Evolutionary conservation across 2,797 vertebrate genomes (phyloP).

Genomic region (Channallabes apus): DNA sequence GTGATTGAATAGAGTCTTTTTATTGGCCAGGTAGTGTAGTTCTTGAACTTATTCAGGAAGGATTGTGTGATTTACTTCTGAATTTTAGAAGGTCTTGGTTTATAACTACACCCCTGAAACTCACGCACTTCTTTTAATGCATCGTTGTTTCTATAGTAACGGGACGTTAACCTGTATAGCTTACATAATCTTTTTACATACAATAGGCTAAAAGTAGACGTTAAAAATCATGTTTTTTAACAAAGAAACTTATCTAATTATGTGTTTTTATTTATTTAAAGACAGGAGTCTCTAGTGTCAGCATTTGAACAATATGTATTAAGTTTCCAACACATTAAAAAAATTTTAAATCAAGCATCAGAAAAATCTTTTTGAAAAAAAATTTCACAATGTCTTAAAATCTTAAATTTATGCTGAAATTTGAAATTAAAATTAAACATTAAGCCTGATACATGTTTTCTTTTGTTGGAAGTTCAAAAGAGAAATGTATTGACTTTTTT

Average conservation of each 20-base stretch:
- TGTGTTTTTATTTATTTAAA: neutral
- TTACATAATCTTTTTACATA: neutral
- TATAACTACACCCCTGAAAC: neutral
- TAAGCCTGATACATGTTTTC: too few relatives aligned
- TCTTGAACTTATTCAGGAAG: neutral
- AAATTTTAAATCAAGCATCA: too few relatives aligned
- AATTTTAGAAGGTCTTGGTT: neutral
- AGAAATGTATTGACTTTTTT: too few relatives aligned
- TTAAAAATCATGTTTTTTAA: neutral
- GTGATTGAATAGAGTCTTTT: too few relatives aligned
- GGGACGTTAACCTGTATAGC: neutral
- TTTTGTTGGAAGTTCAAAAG: too few relatives aligned
- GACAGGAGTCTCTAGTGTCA: neutral
- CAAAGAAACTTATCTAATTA: neutral
- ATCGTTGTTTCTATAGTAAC: neutral
- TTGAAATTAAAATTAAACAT: too few relatives aligned
- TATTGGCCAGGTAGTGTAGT: too few relatives aligned
- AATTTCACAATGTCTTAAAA: too few relatives aligned
- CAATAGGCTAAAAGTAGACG: neutral
- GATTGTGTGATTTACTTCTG: neutral
- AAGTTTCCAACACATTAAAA: neutral
- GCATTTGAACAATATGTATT: neutral
- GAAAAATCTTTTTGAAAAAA: too few relatives aligned
- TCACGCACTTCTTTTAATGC: neutral
- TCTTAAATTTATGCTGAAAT: too few relatives aligned